Evolutionary conservation across 1,140 invertebrate genomes (phyloP).

Genomic region (Psix sp.): DNA sequence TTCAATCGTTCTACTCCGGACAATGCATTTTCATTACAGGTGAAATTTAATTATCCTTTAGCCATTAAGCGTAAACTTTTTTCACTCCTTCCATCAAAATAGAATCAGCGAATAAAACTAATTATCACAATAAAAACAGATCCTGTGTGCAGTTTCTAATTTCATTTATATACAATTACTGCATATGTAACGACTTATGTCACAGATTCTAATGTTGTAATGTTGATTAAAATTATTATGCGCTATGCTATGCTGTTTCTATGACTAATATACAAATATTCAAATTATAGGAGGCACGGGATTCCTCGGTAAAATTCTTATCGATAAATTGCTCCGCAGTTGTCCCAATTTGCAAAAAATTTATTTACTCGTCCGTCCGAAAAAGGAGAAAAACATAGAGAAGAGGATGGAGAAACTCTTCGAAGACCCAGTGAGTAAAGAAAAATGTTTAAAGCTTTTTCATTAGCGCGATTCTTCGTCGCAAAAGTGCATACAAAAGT

Average conservation of each 20-base stretch:
- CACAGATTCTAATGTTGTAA: no score
- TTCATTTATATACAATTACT: no score
- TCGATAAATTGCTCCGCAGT: constrained; percentile 90
- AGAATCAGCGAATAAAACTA: no score
- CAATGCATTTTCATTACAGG: constrained; percentile 70
- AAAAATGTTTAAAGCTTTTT: constrained; percentile 1
- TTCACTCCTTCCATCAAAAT: no score
- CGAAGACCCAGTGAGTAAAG: constrained; percentile 79
- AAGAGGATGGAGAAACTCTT: constrained; percentile 82
- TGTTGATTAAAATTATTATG: no score
- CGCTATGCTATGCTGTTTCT: no score
- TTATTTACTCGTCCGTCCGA: constrained; percentile 88
- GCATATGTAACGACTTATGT: no score
- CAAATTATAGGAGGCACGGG: constrained; percentile 85
- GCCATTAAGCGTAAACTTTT: no score
- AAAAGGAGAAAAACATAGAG: constrained; percentile 84
- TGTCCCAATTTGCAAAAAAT: constrained; percentile 85
- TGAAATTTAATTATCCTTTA: constrained; percentile 33
- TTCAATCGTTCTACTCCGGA: constrained; percentile 67
- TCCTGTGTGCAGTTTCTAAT: no score
- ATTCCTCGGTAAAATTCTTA: constrained; percentile 91
- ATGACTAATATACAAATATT: not conserved
- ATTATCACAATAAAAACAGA: no score
- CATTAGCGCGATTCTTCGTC: constrained; percentile 14
- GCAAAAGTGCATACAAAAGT: constrained; percentile 21